phyloP scores from a whole-genome alignment of 2,797 vertebrate genomes.

The Carduelis carduelis region DNA sequence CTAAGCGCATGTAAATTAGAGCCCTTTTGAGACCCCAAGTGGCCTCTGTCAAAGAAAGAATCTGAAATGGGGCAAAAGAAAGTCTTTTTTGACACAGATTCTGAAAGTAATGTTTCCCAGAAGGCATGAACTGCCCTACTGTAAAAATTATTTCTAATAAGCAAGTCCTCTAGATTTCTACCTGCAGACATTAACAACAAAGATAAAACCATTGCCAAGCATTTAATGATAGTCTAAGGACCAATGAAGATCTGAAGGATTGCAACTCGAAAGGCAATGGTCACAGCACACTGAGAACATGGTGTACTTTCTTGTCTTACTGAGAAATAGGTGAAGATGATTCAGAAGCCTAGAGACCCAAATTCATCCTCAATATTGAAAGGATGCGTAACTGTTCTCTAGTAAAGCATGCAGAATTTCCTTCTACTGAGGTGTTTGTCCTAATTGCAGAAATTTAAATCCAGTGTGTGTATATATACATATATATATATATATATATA shows the following conservation, averaged over 20 bases:
- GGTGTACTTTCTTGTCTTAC: neutral
- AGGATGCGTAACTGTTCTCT: neutral
- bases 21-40: neutral
- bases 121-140: neutral
- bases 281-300: slow-evolving; percentile 7
- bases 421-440: neutral
- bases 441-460: neutral
- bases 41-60: neutral
- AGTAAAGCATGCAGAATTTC: neutral
- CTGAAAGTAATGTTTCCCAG: neutral
- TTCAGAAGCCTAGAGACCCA: neutral
- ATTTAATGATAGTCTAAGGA: slow-evolving; percentile 36
- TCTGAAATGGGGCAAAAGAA: neutral
- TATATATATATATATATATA: neutral
- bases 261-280: slow-evolving; percentile 8
- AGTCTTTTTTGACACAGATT: neutral
- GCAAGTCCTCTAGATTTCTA: neutral
- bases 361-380: neutral
- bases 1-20: neutral
- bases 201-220: slow-evolving; percentile 14
- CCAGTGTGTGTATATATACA: neutral
- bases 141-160: slow-evolving; percentile 11
- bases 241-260: slow-evolving; percentile 29
- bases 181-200: slow-evolving; percentile 12
- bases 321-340: neutral